Evolutionary conservation across 2,797 vertebrate species (phyloP).

Genomic region (Sebastes aleutianus): DNA sequence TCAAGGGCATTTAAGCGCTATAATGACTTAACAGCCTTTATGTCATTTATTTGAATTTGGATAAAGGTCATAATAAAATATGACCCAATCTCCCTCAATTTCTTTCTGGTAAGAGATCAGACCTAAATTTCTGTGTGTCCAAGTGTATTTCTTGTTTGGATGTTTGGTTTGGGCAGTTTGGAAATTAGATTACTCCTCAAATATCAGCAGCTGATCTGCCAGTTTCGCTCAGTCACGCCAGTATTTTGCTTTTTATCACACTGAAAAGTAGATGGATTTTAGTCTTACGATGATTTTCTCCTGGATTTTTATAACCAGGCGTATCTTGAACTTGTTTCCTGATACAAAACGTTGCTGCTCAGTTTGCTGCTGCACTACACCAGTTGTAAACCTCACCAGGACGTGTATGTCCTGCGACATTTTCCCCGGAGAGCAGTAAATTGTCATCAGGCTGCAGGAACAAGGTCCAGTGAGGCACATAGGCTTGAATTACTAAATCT

Average conservation of each 20-base stretch:
- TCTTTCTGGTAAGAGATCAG: background rate
- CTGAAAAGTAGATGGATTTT: too few species aligned
- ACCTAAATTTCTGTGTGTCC: background rate
- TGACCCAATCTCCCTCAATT: background rate
- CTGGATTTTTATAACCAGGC: too few species aligned
- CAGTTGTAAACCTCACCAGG: background rate
- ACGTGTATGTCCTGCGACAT: background rate
- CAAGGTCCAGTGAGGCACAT: slow-evolving; percentile 3
- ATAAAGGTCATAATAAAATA: background rate
- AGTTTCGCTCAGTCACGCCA: background rate
- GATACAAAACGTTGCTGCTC: too few species aligned
- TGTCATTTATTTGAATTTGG: background rate
- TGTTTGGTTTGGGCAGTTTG: background rate
- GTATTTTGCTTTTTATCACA: background rate
- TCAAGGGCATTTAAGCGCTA: too few species aligned
- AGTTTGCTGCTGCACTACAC: too few species aligned
- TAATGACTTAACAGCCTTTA: background rate
- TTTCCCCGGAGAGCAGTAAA: slow-evolving; percentile 12
- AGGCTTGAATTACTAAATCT: slow-evolving; percentile 10
- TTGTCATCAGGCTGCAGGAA: slow-evolving; percentile 17
- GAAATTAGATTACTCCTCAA: background rate
- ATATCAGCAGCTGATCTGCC: background rate
- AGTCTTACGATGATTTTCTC: too few species aligned
- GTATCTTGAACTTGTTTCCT: too few species aligned
- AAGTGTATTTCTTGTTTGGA: background rate